Percentiles rank a stretch among this genome's conserved stretches.
Conservation (phyloP, 2,113 vertebrate genomes). For the Callochromis pleurospilus region DNA sequence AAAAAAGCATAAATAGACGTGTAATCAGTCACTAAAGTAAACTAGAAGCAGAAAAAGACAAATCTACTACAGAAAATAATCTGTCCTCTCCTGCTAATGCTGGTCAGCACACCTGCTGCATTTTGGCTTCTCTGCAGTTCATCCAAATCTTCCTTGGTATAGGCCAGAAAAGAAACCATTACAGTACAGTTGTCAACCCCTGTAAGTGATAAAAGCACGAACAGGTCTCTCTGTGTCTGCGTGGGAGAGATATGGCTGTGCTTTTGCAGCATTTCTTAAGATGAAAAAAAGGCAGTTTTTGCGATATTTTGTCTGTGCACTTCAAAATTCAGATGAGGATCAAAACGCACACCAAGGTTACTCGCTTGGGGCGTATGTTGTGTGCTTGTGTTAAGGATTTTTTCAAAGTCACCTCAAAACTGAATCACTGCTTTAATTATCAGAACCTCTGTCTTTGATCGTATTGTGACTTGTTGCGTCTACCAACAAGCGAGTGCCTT, state of each 20-base stretch:
- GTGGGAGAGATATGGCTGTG: not conserved
- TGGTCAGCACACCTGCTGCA: not conserved
- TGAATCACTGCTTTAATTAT: not conserved
- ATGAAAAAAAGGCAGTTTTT: not conserved
- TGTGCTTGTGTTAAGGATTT: not conserved
- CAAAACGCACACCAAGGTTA: not conserved
- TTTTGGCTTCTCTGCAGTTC: not conserved
- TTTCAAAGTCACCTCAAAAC: not conserved
- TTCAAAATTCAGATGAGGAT: not conserved
- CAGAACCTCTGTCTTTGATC: not conserved
- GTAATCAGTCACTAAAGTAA: not conserved
- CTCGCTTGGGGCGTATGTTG: not conserved
- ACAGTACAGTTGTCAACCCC: not conserved
- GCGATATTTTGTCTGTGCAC: not conserved
- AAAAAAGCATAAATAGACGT: not conserved
- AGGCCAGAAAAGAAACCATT: not conserved
- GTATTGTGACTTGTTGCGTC: not conserved
- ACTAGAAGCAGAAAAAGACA: not conserved
- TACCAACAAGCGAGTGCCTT: not conserved
- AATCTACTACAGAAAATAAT: not conserved
- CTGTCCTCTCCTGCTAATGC: not conserved
- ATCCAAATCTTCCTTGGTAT: not conserved
- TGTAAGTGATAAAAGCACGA: not conserved
- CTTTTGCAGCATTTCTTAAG: not conserved
- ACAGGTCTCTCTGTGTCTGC: not conserved